Percentiles rank a stretch among this genome's conserved stretches.
phyloP scores from a whole-genome alignment of 2,797 vertebrate genomes.

The Pagetopsis macropterus region DNA sequence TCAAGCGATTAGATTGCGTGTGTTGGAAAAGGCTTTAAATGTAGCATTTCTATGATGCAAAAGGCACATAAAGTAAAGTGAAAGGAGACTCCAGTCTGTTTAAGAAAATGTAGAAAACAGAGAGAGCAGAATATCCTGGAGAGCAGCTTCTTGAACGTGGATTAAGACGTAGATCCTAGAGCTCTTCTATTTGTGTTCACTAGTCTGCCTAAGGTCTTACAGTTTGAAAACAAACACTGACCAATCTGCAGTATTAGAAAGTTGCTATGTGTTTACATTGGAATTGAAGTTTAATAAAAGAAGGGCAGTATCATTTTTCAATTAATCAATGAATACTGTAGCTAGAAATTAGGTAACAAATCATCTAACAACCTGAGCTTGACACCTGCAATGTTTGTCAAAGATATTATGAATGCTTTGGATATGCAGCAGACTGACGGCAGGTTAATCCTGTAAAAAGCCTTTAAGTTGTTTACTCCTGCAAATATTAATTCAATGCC shows the following conservation, averaged over 20 bases:
- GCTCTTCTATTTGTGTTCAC: conserved; percentile 9
- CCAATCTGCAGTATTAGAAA: neutral
- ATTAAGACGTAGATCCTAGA: conserved; percentile 38
- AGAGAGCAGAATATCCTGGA: conserved; percentile 27
- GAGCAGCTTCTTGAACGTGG: conserved; percentile 10
- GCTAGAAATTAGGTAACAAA: neutral
- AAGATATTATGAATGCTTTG: conserved; percentile 5
- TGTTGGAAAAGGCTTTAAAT: conserved; percentile 13
- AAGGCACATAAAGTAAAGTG: neutral
- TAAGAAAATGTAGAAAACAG: neutral
- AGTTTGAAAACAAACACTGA: neutral
- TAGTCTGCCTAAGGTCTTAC: neutral
- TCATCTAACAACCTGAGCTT: neutral
- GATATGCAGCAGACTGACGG: neutral
- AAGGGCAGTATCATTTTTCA: neutral
- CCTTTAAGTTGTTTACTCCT: conserved; percentile 41
- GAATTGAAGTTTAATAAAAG: neutral
- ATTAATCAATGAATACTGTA: neutral
- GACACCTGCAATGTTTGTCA: neutral
- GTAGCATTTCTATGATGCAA: conserved; percentile 8
- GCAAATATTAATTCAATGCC: neutral
- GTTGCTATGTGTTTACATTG: neutral
- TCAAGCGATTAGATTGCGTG: conserved; percentile 36
- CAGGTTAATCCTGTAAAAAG: conserved; percentile 44
- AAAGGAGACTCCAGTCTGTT: neutral